These are phyloP conservation scores for Drosophila flavopinicola DNA, from an alignment of 2,888 invertebrate species.

Conservation along the genomic window DNA sequence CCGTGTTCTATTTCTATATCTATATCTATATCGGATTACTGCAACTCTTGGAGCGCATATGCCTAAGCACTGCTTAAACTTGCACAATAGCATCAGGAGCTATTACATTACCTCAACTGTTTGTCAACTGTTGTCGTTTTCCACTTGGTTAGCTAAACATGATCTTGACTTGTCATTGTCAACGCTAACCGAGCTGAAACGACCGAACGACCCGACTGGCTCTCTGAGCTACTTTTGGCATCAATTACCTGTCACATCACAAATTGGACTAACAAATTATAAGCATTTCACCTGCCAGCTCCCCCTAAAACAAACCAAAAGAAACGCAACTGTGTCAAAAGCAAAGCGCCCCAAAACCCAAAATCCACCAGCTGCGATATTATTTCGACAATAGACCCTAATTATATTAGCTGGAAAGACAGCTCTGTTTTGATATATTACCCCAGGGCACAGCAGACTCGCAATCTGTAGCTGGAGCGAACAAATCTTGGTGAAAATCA, in stretches of 20 bases:
- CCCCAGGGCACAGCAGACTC: constrained; percentile 50
- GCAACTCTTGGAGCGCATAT: constrained; percentile 23
- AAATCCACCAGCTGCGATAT: constrained; percentile 43
- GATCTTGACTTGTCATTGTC: constrained; percentile 79
- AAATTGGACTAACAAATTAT: constrained; percentile 72
- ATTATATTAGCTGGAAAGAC: constrained; percentile 73
- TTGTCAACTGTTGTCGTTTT: constrained; percentile 51
- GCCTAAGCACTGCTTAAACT: constrained; percentile 61
- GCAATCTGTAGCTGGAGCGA: constrained; percentile 64
- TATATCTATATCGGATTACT: constrained; percentile 56
- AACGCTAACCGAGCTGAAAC: constrained; percentile 59
- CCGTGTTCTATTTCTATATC: constrained; percentile 2
- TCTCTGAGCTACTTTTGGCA: constrained; percentile 65
- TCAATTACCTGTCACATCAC: constrained; percentile 72
- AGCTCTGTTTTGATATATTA: constrained; percentile 65
- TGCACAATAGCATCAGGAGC: constrained; percentile 52
- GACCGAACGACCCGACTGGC: background rate
- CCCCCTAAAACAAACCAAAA: constrained; percentile 12
- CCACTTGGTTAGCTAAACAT: constrained; percentile 80
- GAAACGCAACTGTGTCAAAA: constrained; percentile 71
- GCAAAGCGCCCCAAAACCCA: constrained; percentile 1
- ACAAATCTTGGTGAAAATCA: constrained; percentile 70
- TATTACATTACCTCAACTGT: constrained; percentile 56
- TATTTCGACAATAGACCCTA: constrained; percentile 69
- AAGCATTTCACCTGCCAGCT: constrained; percentile 63